Conservation (phyloP, 2,888 invertebrate species). For the Drosophila rellima region DNA sequence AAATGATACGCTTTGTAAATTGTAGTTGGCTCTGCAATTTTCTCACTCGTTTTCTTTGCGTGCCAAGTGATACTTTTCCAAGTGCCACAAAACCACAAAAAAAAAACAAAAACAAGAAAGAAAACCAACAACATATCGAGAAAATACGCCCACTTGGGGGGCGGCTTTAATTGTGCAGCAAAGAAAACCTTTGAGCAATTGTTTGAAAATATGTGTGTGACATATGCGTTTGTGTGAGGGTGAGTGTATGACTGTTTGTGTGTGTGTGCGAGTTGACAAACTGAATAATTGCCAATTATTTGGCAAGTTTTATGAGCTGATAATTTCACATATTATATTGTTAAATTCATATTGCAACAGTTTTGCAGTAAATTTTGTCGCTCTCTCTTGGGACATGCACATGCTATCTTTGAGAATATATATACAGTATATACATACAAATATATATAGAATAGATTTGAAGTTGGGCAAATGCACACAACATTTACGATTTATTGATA, state of each 20-base stretch:
- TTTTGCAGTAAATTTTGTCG: conserved; percentile 41
- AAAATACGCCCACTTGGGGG: conserved; percentile 37
- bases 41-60: conserved; percentile 80
- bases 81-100: conserved; percentile 23
- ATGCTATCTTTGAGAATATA: conserved; percentile 60
- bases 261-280: conserved; percentile 68
- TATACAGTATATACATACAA: conserved; percentile 52
- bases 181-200: conserved; percentile 55
- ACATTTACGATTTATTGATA: conserved; percentile 76
- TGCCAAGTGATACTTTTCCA: conserved; percentile 77
- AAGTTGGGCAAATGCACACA: conserved; percentile 67
- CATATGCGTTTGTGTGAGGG: conserved; percentile 15
- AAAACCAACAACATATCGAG: conserved; percentile 36
- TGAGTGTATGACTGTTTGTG: conserved; percentile 36
- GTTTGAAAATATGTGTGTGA: conserved; percentile 29
- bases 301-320: conserved; percentile 78
- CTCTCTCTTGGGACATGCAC: conserved; percentile 64
- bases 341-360: conserved; percentile 60
- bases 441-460: conserved; percentile 31
- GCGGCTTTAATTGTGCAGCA: conserved; percentile 70
- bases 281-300: conserved; percentile 81
- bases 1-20: conserved; percentile 82
- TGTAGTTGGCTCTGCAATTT: conserved; percentile 66
- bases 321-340: conserved; percentile 76
- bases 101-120: conserved; percentile 10